Evolutionary conservation across 2,113 vertebrate genomes (phyloP).

Genomic region (Anoplopoma fimbria): DNA sequence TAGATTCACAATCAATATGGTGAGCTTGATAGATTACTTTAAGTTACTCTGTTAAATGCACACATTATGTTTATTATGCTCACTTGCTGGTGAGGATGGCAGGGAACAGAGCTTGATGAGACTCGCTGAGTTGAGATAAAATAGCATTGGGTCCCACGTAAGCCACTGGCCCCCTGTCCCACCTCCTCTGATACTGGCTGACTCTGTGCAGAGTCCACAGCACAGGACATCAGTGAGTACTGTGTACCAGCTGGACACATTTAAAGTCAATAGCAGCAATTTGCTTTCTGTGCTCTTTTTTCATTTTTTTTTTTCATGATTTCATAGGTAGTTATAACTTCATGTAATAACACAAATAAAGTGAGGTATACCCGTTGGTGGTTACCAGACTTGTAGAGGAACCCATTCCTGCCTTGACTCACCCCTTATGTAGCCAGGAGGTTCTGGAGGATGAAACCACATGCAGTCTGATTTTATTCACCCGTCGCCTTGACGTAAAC

Average conservation of each 20-base stretch:
- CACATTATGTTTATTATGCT: not conserved
- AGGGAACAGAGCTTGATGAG: not conserved
- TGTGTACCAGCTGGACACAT: not conserved
- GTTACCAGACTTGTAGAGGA: too few species aligned
- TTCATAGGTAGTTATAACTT: too few species aligned
- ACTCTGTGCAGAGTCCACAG: not conserved
- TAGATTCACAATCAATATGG: not conserved
- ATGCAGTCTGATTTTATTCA: too few species aligned
- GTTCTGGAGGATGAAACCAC: too few species aligned
- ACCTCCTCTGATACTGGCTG: not conserved
- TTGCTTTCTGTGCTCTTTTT: too few species aligned
- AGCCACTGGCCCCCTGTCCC: not conserved
- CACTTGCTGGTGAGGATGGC: not conserved
- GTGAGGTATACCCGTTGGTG: too few species aligned
- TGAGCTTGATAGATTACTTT: not conserved
- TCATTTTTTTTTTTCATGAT: too few species aligned
- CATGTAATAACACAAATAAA: too few species aligned
- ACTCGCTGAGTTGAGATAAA: not conserved
- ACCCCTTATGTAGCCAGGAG: too few species aligned
- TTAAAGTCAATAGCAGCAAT: too few species aligned
- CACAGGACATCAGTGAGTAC: not conserved
- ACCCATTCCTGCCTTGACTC: too few species aligned
- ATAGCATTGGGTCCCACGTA: not conserved
- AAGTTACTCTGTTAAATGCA: not conserved
- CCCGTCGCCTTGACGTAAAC: too few species aligned